These are phyloP conservation scores for Sinonovacula constricta DNA, from an alignment of 1,140 invertebrate species.

Conservation along the genomic window DNA sequence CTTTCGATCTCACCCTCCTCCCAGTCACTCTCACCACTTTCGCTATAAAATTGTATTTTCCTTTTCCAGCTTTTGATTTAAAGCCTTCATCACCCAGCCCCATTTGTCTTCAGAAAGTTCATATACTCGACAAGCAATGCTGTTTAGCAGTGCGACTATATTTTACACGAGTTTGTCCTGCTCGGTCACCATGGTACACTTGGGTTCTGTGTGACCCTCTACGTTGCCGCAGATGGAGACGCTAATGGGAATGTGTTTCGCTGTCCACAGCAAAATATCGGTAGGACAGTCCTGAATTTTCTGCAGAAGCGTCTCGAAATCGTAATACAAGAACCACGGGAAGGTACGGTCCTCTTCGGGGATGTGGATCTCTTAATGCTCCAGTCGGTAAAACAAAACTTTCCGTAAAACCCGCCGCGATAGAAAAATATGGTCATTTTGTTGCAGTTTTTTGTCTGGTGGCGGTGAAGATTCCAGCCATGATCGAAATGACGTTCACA, in stretches of 20 bases:
- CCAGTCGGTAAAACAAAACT: slow-evolving; percentile 4
- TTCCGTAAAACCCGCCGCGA: slow-evolving; percentile 5
- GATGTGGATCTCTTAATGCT: slow-evolving; percentile 4
- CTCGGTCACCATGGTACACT: slow-evolving; percentile 15
- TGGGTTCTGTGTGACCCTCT: neutral
- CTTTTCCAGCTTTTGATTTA: neutral
- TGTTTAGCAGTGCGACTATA: neutral
- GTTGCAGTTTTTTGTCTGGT: neutral
- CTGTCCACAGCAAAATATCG: slow-evolving; percentile 15
- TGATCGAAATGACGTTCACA: neutral
- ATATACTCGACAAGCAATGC: neutral
- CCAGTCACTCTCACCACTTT: too few species aligned
- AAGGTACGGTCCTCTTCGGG: neutral
- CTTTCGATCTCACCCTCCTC: neutral
- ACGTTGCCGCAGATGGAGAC: slow-evolving; percentile 27
- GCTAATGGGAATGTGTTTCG: slow-evolving; percentile 3
- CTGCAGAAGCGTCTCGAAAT: slow-evolving; percentile 22
- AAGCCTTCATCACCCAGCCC: neutral
- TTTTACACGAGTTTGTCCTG: slow-evolving; percentile 4
- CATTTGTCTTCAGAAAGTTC: slow-evolving; percentile 16
- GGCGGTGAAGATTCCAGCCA: neutral
- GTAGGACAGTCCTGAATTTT: slow-evolving; percentile 13
- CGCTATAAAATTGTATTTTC: neutral
- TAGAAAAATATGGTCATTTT: slow-evolving; percentile 9
- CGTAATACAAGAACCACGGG: slow-evolving; percentile 27